Base-by-base conservation (phyloP, 2,113 vertebrate species). In the Sula dactylatra region DNA sequence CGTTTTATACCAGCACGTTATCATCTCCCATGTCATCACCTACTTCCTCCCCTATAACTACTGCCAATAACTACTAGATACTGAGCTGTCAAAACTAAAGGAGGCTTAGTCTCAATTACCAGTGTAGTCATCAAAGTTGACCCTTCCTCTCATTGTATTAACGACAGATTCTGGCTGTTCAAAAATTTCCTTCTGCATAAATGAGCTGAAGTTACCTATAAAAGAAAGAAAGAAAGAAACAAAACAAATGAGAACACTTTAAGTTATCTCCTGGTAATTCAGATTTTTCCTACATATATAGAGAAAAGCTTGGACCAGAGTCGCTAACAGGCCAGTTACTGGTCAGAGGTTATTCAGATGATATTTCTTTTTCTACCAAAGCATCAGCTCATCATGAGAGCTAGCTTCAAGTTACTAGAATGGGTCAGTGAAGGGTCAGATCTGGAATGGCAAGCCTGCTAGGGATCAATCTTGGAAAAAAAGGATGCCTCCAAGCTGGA, bases 161-260 rank as follows among this genome's bases (percentile, higher is more conserved):
- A 99, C 99, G 8, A 99, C 99, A 32, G 99, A 99, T 92, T 99
- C 99, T 4, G 99, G 99, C 97, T 99, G 99, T 85, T 99, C 99
- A 97, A 99, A 99, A 93, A 99, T 99, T 83, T 99, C 99, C 96
- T 99, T 99, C 98, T 99, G 99, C 99, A 99, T 99, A 97, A 99
- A 99, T 7, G 99, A 99, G 94, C 99, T 99, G 98, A 98, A 99
- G 98, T 99, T 99, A 50, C 99, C 99, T 99, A 94, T 2, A 67
- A 86, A 34, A 90, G 76, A 94, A 36, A 61, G 47, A 49, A 90
- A 86, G 56, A 58, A 3, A 88, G 3, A 34, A 82, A 83, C 11
- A 34, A 44, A 32, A 27, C 27, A 40, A 42, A 45, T n/a, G 13
- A 72, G 27, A 93, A 56, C 29, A 8, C n/a, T 55, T 74, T 6